phyloP scores from a whole-genome alignment of 2,113 vertebrate genomes.

The Cebidichthys violaceus region DNA sequence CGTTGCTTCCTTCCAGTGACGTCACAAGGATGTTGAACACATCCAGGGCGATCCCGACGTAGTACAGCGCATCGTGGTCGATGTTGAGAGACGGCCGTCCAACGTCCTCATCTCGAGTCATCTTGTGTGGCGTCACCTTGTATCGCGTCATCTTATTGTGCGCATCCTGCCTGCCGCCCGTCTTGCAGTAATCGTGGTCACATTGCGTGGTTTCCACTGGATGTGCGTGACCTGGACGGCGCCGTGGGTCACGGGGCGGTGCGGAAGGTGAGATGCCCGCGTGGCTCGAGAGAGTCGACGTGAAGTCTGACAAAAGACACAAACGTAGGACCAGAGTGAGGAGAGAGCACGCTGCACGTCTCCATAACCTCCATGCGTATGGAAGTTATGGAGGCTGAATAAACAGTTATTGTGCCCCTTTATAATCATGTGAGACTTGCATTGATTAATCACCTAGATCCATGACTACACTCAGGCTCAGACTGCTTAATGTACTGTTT shows the following conservation, averaged over 20 bases:
- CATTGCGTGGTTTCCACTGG: neutral
- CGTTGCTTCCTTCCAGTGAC: constrained; percentile 3
- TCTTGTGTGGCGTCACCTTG: neutral
- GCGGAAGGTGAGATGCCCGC: neutral
- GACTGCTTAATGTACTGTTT: neutral
- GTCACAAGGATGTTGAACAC: constrained; percentile 25
- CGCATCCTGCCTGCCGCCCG: neutral
- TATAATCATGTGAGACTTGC: too few relatives aligned
- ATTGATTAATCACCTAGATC: too few relatives aligned
- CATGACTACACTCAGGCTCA: too few relatives aligned
- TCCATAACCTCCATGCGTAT: too few relatives aligned
- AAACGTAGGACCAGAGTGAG: neutral
- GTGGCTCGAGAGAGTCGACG: neutral
- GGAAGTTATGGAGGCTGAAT: too few relatives aligned
- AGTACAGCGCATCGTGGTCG: constrained; percentile 1
- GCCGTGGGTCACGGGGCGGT: neutral
- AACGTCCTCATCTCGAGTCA: neutral
- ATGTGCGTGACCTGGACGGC: neutral
- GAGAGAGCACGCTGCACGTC: too few relatives aligned
- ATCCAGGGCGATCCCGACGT: neutral
- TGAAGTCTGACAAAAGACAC: neutral
- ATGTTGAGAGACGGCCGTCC: neutral
- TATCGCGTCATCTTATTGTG: neutral
- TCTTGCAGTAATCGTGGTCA: neutral
- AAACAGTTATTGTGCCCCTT: too few relatives aligned